phyloP scores from a whole-genome alignment of 23 tunicate species.

The Trididemnum clinides region DNA sequence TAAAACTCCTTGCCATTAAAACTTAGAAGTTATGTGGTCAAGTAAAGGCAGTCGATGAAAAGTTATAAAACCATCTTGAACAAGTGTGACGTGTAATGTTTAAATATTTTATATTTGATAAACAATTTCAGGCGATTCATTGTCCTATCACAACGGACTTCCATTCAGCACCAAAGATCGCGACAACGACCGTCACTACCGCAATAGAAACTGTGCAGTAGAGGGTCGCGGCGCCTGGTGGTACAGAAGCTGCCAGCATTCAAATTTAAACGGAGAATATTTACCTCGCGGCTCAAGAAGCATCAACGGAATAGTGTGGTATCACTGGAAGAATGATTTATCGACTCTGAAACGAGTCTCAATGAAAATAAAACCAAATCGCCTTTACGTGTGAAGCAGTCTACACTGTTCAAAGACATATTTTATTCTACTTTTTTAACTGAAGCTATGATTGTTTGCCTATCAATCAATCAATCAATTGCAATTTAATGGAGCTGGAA shows the following conservation, averaged over 20 bases:
- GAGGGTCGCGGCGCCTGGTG: conserved; percentile 13
- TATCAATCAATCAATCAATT: too few species aligned
- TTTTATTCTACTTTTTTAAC: too few species aligned
- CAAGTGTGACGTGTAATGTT: too few species aligned
- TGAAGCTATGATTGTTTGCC: too few species aligned
- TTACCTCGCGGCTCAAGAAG: neutral
- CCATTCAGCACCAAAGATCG: conserved; percentile 28
- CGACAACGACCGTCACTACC: conserved; percentile 11
- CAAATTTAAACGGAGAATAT: conserved; percentile 12
- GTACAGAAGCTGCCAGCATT: conserved; percentile 12
- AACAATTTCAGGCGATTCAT: neutral
- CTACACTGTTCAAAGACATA: too few species aligned
- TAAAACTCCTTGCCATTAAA: too few species aligned
- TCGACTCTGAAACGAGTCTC: neutral
- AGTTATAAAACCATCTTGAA: too few species aligned
- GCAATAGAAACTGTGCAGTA: neutral
- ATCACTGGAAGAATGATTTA: neutral
- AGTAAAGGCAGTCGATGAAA: too few species aligned
- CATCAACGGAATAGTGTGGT: neutral
- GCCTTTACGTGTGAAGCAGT: too few species aligned
- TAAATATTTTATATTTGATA: neutral
- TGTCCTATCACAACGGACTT: neutral
- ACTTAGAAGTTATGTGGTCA: too few species aligned
- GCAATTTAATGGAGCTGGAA: too few species aligned
- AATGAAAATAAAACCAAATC: neutral